Base-by-base conservation (phyloP, 2,113 vertebrate genomes). In the Stegastes partitus region DNA sequence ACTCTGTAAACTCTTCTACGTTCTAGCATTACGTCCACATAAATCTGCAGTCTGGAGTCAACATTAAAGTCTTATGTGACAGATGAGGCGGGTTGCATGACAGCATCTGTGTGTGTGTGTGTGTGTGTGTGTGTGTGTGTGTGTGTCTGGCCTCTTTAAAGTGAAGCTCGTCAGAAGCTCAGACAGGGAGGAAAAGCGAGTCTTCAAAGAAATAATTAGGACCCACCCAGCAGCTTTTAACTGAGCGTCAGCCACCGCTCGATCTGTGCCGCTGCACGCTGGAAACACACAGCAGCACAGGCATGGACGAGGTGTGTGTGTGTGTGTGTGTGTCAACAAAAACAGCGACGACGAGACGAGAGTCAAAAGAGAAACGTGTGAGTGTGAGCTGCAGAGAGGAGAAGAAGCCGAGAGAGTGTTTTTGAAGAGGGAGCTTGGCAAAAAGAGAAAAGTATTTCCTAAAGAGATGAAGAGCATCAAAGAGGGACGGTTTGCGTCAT, bases 151-250 rank as follows among this genome's bases (percentile, higher is more conserved):
- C 44, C 74, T 67, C 79, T 91, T 86, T 88, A 84, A 89, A 90
- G 85, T 83, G 88, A 80, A 68, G 74, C 84, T 87, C 81, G 71
- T 90, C 87, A 83, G 88, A 87, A 86, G 81, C 88, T 83, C 81
- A 87, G 85, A 89, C 71, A 18, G 86, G 79, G 81, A 87, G 86
- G 71, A 90, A 91, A 93, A 92, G 89, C 58, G 50, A 71, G 70
- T 86, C 88, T 91, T 92, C 90, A 91, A 91, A 93, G 91, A 83
- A 84, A 77, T 84, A 89, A 90, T 92, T 88, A 88, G 74, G 90
- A 82, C 82, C 84, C 84, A 87, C 89, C 83, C 88, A 89, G 68
- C 82, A 82, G 86, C 82, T 90, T 89, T 90, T 81, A 91, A 89
- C 79, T 77, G 71, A 66, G 74, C 59, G 39, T 79, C 88, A 85